Evolutionary conservation across 2,888 invertebrate species (phyloP), one percentile per base, ranked within the genome.

Genomic region (Drosophila barbarae): DNA sequence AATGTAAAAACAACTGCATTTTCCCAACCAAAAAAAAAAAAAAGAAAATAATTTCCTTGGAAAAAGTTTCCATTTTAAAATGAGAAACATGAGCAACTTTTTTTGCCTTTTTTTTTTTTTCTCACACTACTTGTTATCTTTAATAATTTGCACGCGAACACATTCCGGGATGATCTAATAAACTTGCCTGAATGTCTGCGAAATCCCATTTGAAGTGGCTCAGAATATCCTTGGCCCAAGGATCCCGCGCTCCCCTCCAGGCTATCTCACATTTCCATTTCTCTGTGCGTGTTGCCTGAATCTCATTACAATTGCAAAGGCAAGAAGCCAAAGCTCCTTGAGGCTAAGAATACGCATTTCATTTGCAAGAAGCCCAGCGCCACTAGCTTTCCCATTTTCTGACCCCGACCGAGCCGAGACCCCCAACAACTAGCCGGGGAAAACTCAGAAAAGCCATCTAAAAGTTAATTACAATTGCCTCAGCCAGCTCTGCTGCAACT

Each of bases 391-490:
- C 32, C 15, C 39, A 44, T 28, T 55, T 36, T 28, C 54, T 46
- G 46, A 32, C 46, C 28, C 44, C 28, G 44, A 28, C n/a, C 26
- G 42, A 42, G 38, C n/a, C 10, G 4, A 5, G 3, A 5, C 5
- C 28, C 9, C n/a, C 18, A 30, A 3, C 2, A 42, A 61, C 58
- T 61, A 61, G 61, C 49, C 49, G 59, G 21, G 42, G 42, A 59
- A 59, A 51, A 63, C 60, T 44, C 63, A 63, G 63, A 63, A 63
- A 63, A 63, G 63, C 60, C 63, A 63, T 63, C 63, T 63, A 63
- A 63, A 63, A 63, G 63, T 63, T 63, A 63, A 63, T 63, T 63
- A 63, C 63, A 63, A 63, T 63, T 63, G 63, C 63, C 51, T 51
- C 60, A 36, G 63, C 60, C 51, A 32, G 42, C 49, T 35, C 42